Evolutionary conservation across 2,113 vertebrate species (phyloP).

Genomic region (Tragelaphus strepsiceros): DNA sequence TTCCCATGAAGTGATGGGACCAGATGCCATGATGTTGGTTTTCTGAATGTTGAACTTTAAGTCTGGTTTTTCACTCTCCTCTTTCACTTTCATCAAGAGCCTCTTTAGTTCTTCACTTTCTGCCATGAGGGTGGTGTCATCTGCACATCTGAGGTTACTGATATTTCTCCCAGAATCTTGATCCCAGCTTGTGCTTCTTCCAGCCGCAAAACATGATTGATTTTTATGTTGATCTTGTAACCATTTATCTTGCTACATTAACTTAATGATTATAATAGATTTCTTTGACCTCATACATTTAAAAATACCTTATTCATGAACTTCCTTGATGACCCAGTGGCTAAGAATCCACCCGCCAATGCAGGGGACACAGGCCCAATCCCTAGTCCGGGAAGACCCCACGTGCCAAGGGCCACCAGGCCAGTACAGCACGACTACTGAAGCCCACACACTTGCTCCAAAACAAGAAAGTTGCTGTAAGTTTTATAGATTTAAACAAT

Average conservation of each 20-base stretch:
- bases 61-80: no score
- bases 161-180: no score
- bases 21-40: no score
- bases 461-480: not conserved
- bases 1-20: no score
- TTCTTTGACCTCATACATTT: not conserved
- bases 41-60: no score
- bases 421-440: fast-evolving
- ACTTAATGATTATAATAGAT: not conserved
- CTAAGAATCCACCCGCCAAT: not conserved
- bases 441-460: not conserved
- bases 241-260: not conserved
- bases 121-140: no score
- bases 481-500: not conserved
- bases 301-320: not conserved
- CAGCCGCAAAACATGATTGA: not conserved
- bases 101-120: no score
- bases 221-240: not conserved
- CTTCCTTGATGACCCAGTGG: not conserved
- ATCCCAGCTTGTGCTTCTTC: no score
- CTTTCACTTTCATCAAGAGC: no score
- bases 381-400: not conserved
- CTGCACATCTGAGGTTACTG: no score
- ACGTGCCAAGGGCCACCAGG: not conserved
- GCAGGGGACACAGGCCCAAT: not conserved